Percentiles rank a stretch among this genome's conserved stretches.
phyloP scores from a whole-genome alignment of 2,797 vertebrate species.

The Sphenodon punctatus region DNA sequence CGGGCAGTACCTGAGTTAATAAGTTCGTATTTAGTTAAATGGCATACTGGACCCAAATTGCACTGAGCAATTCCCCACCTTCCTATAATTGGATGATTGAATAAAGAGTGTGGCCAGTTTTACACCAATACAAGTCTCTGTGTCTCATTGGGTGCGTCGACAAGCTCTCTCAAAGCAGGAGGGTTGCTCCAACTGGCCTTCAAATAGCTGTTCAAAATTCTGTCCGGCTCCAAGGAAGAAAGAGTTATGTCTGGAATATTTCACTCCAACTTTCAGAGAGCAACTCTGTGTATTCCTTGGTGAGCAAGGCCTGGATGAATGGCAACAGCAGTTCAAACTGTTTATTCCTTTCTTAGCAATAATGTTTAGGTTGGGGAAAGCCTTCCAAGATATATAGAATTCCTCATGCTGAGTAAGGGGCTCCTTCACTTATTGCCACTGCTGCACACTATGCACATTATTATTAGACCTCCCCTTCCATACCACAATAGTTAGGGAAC shows the following conservation, averaged over 20 bases:
- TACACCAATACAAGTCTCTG: too few relatives aligned
- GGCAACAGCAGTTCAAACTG: constrained; percentile 67
- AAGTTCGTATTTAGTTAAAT: too few relatives aligned
- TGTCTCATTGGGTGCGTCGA: too few relatives aligned
- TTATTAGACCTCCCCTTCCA: constrained; percentile 63
- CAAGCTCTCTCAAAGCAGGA: not conserved
- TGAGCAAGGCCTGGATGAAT: constrained; percentile 55
- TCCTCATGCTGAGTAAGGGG: constrained; percentile 79
- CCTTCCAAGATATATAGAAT: constrained; percentile 81
- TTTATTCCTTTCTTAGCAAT: constrained; percentile 79
- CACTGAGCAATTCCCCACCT: too few relatives aligned
- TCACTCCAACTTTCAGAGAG: constrained; percentile 54
- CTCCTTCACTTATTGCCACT: constrained; percentile 68
- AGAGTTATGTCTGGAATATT: constrained; percentile 62
- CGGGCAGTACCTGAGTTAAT: too few relatives aligned
- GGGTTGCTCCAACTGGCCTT: constrained; percentile 53
- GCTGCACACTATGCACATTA: constrained; percentile 72
- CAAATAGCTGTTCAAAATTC: constrained; percentile 41
- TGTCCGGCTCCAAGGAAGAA: constrained; percentile 33
- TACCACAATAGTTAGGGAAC: constrained; percentile 57
- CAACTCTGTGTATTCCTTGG: constrained; percentile 55
- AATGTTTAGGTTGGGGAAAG: constrained; percentile 81
- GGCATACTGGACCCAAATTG: too few relatives aligned
- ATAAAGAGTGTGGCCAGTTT: too few relatives aligned
- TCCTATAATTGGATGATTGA: too few relatives aligned